phyloP scores from a whole-genome alignment of 2,888 invertebrate species.

The Sepioteuthis lessoniana region DNA sequence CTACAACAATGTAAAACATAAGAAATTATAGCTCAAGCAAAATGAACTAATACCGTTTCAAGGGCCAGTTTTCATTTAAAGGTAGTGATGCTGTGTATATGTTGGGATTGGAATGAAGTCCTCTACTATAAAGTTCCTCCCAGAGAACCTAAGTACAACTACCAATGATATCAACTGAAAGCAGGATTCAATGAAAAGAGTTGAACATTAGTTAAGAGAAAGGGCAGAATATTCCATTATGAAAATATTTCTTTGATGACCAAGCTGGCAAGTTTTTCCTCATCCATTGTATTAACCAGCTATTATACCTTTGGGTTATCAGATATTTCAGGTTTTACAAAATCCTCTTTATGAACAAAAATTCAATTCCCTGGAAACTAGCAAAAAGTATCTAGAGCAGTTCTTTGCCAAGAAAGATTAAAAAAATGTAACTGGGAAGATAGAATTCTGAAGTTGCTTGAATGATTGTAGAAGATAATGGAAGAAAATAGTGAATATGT shows the following conservation, averaged over 20 bases:
- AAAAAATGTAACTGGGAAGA: background rate
- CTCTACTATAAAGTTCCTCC: background rate
- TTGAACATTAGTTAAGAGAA: background rate
- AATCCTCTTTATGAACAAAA: background rate
- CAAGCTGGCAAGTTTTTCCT: background rate
- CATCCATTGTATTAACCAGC: background rate
- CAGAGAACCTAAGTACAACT: background rate
- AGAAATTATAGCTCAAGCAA: background rate
- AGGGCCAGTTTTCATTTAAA: background rate
- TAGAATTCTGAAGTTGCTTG: background rate
- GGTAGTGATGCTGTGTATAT: background rate
- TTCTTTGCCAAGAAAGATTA: background rate
- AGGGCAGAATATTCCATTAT: background rate
- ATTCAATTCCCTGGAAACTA: background rate
- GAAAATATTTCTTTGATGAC: background rate
- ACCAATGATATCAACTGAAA: background rate
- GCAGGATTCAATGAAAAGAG: background rate
- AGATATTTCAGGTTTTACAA: background rate
- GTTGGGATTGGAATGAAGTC: background rate
- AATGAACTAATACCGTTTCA: background rate
- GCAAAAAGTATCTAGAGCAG: background rate
- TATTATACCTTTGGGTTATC: background rate
- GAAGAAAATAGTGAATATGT: background rate
- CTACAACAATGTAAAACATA: background rate
- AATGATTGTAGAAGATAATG: background rate